Evolutionary conservation across 1,140 invertebrate genomes (phyloP).

Genomic region (Calliopsis andreniformis): DNA sequence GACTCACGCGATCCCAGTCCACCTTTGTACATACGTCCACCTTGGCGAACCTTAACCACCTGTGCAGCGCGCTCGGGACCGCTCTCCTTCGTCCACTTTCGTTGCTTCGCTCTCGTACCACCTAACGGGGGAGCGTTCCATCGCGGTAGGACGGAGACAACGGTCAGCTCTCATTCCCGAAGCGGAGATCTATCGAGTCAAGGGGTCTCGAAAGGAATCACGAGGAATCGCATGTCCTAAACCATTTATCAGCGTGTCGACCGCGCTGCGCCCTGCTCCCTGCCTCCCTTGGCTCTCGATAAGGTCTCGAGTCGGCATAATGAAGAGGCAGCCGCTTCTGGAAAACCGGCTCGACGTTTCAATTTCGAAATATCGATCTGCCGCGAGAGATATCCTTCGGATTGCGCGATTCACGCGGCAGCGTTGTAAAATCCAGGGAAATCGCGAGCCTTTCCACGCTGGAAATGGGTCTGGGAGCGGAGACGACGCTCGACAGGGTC

Average conservation of each 20-base stretch:
- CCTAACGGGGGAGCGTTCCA: not conserved
- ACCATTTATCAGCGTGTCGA: constrained; percentile 64
- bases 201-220: constrained; percentile 58
- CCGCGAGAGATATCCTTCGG: constrained; percentile 3
- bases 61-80: constrained; percentile 60
- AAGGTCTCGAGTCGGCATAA: constrained; percentile 58
- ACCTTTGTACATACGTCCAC: constrained; percentile 66
- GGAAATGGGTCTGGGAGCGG: not conserved
- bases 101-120: constrained; percentile 3
- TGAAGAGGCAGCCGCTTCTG: constrained; percentile 58
- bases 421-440: not conserved
- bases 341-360: constrained; percentile 58
- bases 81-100: constrained; percentile 41
- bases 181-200: constrained; percentile 64
- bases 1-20: constrained; percentile 70
- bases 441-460: constrained; percentile 7
- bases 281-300: constrained; percentile 31
- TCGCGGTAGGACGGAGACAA: constrained; percentile 10
- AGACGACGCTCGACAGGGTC: no score
- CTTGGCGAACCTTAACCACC: constrained; percentile 67
- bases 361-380: constrained; percentile 49
- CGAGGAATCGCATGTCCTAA: constrained; percentile 67
- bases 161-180: constrained; percentile 50
- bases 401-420: not conserved
- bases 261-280: constrained; percentile 45